These are phyloP conservation scores for Harpagoxenus sublaevis DNA, from an alignment of 2,888 invertebrate genomes.

Conservation along the genomic window DNA sequence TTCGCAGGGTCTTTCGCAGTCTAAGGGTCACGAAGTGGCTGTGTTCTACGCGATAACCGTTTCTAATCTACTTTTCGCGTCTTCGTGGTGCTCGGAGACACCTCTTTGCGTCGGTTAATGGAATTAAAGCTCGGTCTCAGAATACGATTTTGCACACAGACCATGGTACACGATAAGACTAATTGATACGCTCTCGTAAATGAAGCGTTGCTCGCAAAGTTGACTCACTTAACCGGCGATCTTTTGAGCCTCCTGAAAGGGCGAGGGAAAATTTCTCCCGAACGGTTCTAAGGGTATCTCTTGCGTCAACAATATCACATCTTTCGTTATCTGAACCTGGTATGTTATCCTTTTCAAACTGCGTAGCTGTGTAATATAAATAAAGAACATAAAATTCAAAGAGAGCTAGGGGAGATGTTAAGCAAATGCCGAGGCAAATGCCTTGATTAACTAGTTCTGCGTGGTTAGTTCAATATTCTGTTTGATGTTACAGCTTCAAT, in stretches of 20 bases:
- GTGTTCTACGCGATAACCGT: conserved; percentile 59
- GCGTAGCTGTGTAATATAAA: background rate
- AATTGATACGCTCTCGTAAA: conserved; percentile 64
- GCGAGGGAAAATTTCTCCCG: conserved; percentile 65
- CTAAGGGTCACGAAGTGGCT: conserved; percentile 45
- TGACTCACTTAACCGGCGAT: conserved; percentile 70
- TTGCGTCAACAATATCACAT: conserved; percentile 43
- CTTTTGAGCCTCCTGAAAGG: conserved; percentile 67
- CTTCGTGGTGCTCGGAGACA: conserved; percentile 65
- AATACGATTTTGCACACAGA: conserved; percentile 55
- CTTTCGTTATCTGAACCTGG: conserved; percentile 9
- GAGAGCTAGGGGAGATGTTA: background rate
- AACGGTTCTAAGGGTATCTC: conserved; percentile 65
- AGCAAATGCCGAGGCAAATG: background rate
- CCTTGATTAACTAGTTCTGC: background rate
- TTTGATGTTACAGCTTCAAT: conserved; percentile 7
- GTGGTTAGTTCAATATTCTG: background rate
- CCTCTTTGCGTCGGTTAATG: conserved; percentile 64
- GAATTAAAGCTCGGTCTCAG: conserved; percentile 60
- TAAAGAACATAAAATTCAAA: conserved; percentile 8
- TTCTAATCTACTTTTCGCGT: conserved; percentile 73
- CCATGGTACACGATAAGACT: conserved; percentile 44
- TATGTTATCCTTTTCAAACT: conserved; percentile 12
- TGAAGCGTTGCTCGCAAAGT: conserved; percentile 66
- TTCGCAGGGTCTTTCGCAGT: conserved; percentile 22